Base-by-base conservation (phyloP, 2,888 invertebrate genomes). In the Plemyria rubiginata region DNA sequence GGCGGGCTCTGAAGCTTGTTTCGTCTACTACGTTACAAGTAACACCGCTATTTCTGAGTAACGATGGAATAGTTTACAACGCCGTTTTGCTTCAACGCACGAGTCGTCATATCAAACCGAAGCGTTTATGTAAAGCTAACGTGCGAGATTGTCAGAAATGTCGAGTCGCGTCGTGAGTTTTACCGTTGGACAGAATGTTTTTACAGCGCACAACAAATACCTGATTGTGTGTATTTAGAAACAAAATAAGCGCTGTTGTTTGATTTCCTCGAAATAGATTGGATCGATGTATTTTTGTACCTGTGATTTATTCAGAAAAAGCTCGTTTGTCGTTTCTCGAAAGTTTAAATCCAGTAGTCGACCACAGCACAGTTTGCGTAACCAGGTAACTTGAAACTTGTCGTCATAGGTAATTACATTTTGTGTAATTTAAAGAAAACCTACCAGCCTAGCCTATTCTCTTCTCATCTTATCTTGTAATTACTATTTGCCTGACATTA, bases 1-100 rank as follows among this genome's bases (percentile, higher is more conserved):
- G 90, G 90, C 85, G 87, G 87, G 79, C 80, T 78, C 69, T 73
- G 71, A 76, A 89, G 85, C 89, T 75, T 82, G 90, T 89, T 88
- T 82, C 83, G 82, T 82, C 81, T 82, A 88, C 86, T 85, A 87
- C 82, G 85, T 72, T 82, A 86, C 87, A 81, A 87, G 85, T 77
- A 76, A 79, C 82, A 85, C 86, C 83, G 85, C 88, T 87, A 85
- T 82, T 77, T 77, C 80, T 80, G 81, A 82, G 80, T 78, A 79
- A 82, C 77, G 77, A 79, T 72, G 72, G 70, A 78, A 76, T 78
- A 77, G 75, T 74, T 75, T 85, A 82, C 87, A 87, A 77, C 77
- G 83, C 83, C 67, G 82, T 73, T 78, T 82, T 70, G 65, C 68
- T 66, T 65, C 65, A 43, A 64, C 67, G 65, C 64, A 57, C 64